Evolutionary conservation across 2,888 invertebrate genomes (phyloP).

Genomic region (Archaeoteleia sp.): DNA sequence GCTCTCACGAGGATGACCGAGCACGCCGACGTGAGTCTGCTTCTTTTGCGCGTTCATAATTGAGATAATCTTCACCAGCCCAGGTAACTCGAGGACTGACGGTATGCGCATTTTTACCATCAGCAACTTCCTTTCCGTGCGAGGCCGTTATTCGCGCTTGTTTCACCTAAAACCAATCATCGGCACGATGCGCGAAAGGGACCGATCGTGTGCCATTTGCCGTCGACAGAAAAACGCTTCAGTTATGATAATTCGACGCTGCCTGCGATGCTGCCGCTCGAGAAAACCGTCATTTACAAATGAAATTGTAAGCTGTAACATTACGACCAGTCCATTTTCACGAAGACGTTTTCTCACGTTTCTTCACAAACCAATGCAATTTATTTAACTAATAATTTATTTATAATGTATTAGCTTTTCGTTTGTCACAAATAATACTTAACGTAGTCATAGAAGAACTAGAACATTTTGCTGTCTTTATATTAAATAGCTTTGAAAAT

Average conservation of each 20-base stretch:
- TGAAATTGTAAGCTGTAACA: conserved; percentile 11
- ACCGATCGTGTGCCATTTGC: conserved; percentile 47
- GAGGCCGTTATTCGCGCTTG: conserved; percentile 56
- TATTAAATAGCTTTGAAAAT: too few relatives aligned
- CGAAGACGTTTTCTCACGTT: conserved; percentile 2
- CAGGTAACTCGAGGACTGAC: conserved; percentile 57
- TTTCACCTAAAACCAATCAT: conserved; percentile 53
- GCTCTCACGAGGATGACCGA: conserved; percentile 63
- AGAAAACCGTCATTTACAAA: conserved; percentile 28
- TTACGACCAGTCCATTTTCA: conserved; percentile 13
- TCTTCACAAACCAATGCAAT: neutral
- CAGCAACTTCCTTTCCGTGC: conserved; percentile 60
- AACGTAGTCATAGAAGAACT: too few relatives aligned
- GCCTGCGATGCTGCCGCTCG: conserved; percentile 13
- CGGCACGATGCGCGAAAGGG: conserved; percentile 44
- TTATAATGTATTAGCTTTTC: too few relatives aligned
- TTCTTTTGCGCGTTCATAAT: conserved; percentile 71
- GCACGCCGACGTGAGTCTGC: conserved; percentile 66
- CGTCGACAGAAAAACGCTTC: conserved; percentile 36
- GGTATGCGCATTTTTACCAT: conserved; percentile 69
- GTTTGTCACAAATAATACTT: too few relatives aligned
- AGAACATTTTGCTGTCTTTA: too few relatives aligned
- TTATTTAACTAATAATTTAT: too few relatives aligned
- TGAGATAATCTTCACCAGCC: conserved; percentile 68
- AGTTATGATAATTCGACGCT: conserved; percentile 47